A percentile compares a stretch with the other conserved stretches of the same genome.
Evolutionary conservation across 35 echinoderm and acorn worm species (phyloP).

Genomic region (Chiridota heheva): DNA sequence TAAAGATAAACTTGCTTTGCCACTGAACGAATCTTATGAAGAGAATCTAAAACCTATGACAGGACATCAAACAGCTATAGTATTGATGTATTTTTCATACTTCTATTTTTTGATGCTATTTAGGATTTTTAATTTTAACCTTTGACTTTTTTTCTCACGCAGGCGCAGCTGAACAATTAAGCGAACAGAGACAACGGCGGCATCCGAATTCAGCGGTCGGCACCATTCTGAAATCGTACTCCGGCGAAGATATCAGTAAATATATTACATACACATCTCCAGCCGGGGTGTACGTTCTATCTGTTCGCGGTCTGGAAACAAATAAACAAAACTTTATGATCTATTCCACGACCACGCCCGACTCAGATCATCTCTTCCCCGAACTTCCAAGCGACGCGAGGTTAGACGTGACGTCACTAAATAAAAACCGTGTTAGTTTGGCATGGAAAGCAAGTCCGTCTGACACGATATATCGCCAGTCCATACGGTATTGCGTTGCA

Average conservation of each 20-base stretch:
- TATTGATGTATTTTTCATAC: too few relatives aligned
- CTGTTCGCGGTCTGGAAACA: conserved; percentile 59
- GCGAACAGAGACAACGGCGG: conserved; percentile 67
- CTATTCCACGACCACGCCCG: conserved; percentile 77
- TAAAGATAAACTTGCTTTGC: too few relatives aligned
- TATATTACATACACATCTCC: conserved; percentile 80
- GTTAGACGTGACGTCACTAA: conserved; percentile 73
- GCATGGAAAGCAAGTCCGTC: conserved; percentile 91
- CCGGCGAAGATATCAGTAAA: conserved; percentile 55
- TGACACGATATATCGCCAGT: conserved; percentile 59
- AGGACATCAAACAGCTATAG: too few relatives aligned
- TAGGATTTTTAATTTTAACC: too few relatives aligned
- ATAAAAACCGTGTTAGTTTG: conserved; percentile 70
- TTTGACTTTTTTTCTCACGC: too few relatives aligned
- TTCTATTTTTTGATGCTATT: too few relatives aligned
- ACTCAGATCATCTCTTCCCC: conserved; percentile 86
- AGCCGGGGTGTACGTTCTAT: conserved; percentile 78
- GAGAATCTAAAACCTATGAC: too few relatives aligned
- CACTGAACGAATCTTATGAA: too few relatives aligned
- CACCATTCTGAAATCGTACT: conserved; percentile 63
- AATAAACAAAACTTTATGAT: conserved; percentile 58
- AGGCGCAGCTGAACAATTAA: conserved; percentile 84
- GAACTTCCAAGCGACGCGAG: conserved; percentile 81
- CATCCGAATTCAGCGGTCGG: conserved; percentile 51
- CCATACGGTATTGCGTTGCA: conserved; percentile 80